Evolutionary conservation across 2,888 invertebrate genomes (phyloP).

Genomic region (Drosophila borborema): DNA sequence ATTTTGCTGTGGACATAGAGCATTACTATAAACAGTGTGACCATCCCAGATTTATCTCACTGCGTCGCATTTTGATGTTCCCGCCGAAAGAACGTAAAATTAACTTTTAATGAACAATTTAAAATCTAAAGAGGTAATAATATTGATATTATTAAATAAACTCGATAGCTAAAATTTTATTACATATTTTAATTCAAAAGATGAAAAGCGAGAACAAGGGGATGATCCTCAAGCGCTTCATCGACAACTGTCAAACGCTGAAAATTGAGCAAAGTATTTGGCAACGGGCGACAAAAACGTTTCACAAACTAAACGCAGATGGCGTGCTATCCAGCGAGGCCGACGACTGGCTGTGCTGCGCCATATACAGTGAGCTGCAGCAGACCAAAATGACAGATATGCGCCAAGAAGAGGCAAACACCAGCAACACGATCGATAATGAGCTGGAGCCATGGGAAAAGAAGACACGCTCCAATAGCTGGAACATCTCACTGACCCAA

Average conservation of each 20-base stretch:
- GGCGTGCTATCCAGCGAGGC: conserved; percentile 45
- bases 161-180: too few relatives aligned
- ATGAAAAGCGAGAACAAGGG: conserved; percentile 27
- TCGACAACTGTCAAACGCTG: conserved; percentile 36
- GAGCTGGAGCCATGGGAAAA: conserved; percentile 8
- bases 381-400: conserved; percentile 50
- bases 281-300: conserved; percentile 46
- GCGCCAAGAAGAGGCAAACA: conserved; percentile 8
- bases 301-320: conserved; percentile 37
- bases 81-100: conserved; percentile 39
- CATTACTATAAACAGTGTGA: conserved; percentile 32
- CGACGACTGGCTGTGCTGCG: conserved; percentile 64
- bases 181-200: not conserved
- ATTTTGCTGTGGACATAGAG: not conserved
- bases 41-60: conserved; percentile 23
- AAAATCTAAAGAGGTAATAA: conserved; percentile 10
- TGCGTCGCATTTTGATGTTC: conserved; percentile 54
- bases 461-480: conserved; percentile 41
- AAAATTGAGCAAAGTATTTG: conserved; percentile 39
- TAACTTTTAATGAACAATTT: conserved; percentile 3
- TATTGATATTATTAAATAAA: too few relatives aligned
- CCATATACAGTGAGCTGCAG: conserved; percentile 62
- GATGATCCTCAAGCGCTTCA: conserved; percentile 27
- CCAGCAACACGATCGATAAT: not conserved
- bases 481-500: conserved; percentile 64